phyloP scores from a whole-genome alignment of 2,113 vertebrate genomes.

The Carlito syrichta region DNA sequence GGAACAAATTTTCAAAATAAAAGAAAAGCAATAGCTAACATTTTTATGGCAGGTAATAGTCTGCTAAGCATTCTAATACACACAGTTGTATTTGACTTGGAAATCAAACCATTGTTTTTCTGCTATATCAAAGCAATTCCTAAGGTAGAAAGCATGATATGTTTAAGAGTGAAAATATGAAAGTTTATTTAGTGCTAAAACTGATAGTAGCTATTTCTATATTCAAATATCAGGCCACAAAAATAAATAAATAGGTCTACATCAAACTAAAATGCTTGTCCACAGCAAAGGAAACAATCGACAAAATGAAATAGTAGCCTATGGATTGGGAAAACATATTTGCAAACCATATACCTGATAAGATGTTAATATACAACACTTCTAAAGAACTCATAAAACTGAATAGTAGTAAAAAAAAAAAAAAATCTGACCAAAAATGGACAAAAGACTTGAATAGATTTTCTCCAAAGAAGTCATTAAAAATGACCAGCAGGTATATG shows the following conservation, averaged over 20 bases:
- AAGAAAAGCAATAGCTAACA: background rate
- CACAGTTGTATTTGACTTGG: background rate
- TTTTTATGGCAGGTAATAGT: background rate
- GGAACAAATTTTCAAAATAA: background rate
- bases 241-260: background rate
- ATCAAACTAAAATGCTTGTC: background rate
- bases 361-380: background rate
- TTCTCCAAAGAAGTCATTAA: background rate
- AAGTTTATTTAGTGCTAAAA: constrained; percentile 14
- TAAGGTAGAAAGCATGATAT: background rate
- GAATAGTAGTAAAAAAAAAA: background rate
- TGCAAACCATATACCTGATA: background rate
- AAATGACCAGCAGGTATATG: background rate
- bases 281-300: background rate
- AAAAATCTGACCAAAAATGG: background rate
- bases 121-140: background rate
- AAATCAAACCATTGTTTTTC: background rate
- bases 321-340: background rate
- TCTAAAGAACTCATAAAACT: background rate
- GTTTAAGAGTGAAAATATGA: background rate
- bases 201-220: background rate
- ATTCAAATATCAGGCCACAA: background rate
- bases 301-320: background rate
- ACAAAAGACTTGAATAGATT: background rate
- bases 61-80: background rate